Evolutionary conservation across 2,113 vertebrate species (phyloP).

Genomic region (Thunnus maccoyii): DNA sequence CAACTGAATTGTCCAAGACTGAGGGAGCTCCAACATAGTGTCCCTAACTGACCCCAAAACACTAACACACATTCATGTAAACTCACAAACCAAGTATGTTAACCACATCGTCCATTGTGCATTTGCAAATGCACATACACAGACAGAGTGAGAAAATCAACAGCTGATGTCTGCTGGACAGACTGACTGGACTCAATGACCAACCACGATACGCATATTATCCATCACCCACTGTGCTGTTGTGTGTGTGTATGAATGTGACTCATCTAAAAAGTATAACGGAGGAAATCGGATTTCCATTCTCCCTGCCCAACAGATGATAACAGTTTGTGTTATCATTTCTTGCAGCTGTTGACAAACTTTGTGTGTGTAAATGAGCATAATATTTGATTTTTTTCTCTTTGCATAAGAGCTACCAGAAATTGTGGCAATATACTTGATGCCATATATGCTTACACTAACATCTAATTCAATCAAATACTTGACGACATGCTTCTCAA

Average conservation of each 20-base stretch:
- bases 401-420: neutral
- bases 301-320: slow-evolving; percentile 59
- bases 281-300: slow-evolving; percentile 70
- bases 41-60: slow-evolving; percentile 38
- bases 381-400: slow-evolving; percentile 13
- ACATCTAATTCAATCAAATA: neutral
- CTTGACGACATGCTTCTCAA: neutral
- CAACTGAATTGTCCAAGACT: slow-evolving; percentile 38
- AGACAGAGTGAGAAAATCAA: slow-evolving; percentile 47
- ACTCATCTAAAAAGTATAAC: slow-evolving; percentile 57
- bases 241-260: slow-evolving; percentile 33
- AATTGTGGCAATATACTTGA: neutral
- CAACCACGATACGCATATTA: slow-evolving; percentile 35
- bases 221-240: slow-evolving; percentile 21
- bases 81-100: neutral
- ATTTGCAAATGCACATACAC: neutral
- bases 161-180: slow-evolving; percentile 74
- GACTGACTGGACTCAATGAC: slow-evolving; percentile 35
- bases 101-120: neutral
- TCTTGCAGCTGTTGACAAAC: slow-evolving; percentile 74
- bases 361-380: slow-evolving; percentile 30
- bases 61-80: slow-evolving; percentile 18
- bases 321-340: slow-evolving; percentile 29
- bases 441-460: too few relatives aligned
- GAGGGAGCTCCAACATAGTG: slow-evolving; percentile 7